These are phyloP conservation scores for Saguinus midas DNA, from an alignment of 2,113 vertebrate species.

Conservation along the genomic window DNA sequence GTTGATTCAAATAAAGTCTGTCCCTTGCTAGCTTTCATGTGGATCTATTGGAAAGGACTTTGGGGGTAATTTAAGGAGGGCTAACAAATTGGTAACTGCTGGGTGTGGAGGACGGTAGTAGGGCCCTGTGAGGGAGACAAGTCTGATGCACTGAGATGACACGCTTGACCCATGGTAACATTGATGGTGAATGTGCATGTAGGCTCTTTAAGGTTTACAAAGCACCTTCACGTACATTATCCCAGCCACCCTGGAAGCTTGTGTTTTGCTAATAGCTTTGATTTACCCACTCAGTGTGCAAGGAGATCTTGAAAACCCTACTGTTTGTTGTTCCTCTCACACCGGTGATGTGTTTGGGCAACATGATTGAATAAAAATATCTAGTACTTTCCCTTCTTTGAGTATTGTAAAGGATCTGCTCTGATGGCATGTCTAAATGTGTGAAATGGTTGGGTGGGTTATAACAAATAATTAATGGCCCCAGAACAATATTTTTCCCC, in stretches of 20 bases:
- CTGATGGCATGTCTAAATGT: background rate
- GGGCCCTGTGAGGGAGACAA: background rate
- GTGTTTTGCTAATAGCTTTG: background rate
- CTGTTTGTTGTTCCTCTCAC: background rate
- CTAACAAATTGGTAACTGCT: background rate
- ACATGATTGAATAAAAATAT: background rate
- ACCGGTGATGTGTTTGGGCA: background rate
- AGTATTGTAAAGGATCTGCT: background rate
- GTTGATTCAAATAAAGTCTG: slow-evolving; percentile 47
- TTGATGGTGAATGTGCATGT: background rate
- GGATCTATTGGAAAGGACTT: slow-evolving; percentile 20
- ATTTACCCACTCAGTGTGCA: background rate
- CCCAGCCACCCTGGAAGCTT: background rate
- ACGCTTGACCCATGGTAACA: background rate
- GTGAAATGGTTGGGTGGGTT: background rate
- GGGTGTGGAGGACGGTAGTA: background rate
- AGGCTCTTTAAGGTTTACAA: background rate
- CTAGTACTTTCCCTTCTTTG: background rate
- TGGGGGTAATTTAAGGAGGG: background rate
- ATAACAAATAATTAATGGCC: background rate
- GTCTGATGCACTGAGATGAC: background rate
- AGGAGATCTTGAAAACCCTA: background rate
- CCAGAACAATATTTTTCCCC: background rate
- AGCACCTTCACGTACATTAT: background rate
- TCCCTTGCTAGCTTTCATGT: slow-evolving; percentile 21